phyloP scores from a whole-genome alignment of 1,140 invertebrate genomes.

The Caerostris darwini region DNA sequence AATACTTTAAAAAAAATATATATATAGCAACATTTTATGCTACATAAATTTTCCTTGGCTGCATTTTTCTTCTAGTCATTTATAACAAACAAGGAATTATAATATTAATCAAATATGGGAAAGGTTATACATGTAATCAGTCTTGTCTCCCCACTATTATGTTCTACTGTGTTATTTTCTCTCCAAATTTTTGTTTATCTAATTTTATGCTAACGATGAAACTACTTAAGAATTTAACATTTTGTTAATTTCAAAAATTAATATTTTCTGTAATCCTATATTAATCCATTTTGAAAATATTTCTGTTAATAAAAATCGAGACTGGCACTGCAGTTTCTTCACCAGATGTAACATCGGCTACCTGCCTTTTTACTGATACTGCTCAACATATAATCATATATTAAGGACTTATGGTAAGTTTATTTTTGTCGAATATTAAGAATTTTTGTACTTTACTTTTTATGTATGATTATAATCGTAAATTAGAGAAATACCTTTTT shows the following conservation, averaged over 20 bases:
- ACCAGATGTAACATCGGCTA: constrained; percentile 33
- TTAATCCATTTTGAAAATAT: constrained; percentile 21
- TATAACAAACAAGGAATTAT: constrained; percentile 14
- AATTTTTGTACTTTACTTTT: background rate
- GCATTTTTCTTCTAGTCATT: constrained; percentile 50
- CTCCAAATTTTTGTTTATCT: background rate
- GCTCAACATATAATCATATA: constrained; percentile 36
- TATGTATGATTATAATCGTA: too few relatives aligned
- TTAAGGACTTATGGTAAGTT: constrained; percentile 28
- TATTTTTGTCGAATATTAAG: background rate
- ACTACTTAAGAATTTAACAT: background rate
- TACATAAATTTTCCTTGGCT: constrained; percentile 1
- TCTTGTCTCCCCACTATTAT: background rate
- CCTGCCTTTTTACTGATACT: constrained; percentile 48
- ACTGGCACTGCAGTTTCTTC: constrained; percentile 44
- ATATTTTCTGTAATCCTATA: background rate
- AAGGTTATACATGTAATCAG: background rate
- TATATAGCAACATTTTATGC: background rate
- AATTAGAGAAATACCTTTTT: too few relatives aligned
- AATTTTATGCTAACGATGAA: background rate
- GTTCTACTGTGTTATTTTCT: background rate
- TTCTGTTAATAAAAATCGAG: constrained; percentile 36
- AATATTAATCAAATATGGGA: constrained; percentile 24
- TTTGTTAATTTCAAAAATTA: background rate
- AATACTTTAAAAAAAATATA: background rate